Evolutionary conservation across 2,888 invertebrate species (phyloP).

Genomic region (Merodon equestris): DNA sequence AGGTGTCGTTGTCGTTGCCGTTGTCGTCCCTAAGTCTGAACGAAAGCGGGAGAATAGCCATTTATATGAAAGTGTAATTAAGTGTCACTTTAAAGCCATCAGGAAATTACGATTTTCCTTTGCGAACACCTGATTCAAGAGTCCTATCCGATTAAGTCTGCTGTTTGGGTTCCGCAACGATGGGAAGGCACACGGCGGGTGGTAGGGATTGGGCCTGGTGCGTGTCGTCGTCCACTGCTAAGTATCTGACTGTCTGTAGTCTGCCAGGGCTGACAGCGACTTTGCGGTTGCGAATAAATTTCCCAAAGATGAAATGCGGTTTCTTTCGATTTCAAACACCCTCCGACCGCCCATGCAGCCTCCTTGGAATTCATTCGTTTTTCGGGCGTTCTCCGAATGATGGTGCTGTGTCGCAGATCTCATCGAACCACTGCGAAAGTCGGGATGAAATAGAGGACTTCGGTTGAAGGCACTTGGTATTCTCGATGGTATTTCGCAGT

Average conservation of each 20-base stretch:
- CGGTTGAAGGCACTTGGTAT: slow-evolving; percentile 1
- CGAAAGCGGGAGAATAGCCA: slow-evolving; percentile 43
- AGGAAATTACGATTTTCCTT: slow-evolving; percentile 70
- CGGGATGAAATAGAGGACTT: background rate
- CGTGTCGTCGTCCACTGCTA: slow-evolving; percentile 10
- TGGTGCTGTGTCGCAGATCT: slow-evolving; percentile 17
- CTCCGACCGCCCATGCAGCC: too few relatives aligned
- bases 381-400: slow-evolving; percentile 8
- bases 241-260: slow-evolving; percentile 16
- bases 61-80: slow-evolving; percentile 70
- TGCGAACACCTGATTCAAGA: slow-evolving; percentile 69
- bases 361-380: too few relatives aligned
- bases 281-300: slow-evolving; percentile 60
- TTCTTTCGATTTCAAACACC: slow-evolving; percentile 25
- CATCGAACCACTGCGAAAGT: slow-evolving; percentile 7
- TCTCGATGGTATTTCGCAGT: slow-evolving; percentile 40
- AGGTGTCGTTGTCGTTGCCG: too few relatives aligned
- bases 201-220: background rate
- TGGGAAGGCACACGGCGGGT: background rate
- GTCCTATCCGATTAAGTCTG: slow-evolving; percentile 67
- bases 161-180: slow-evolving; percentile 54
- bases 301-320: slow-evolving; percentile 54
- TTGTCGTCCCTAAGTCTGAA: too few relatives aligned
- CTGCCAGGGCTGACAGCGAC: slow-evolving; percentile 14
- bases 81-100: slow-evolving; percentile 71